Evolutionary conservation across 2,797 vertebrate species (phyloP).

Genomic region (Amblyopsis hoosieri): DNA sequence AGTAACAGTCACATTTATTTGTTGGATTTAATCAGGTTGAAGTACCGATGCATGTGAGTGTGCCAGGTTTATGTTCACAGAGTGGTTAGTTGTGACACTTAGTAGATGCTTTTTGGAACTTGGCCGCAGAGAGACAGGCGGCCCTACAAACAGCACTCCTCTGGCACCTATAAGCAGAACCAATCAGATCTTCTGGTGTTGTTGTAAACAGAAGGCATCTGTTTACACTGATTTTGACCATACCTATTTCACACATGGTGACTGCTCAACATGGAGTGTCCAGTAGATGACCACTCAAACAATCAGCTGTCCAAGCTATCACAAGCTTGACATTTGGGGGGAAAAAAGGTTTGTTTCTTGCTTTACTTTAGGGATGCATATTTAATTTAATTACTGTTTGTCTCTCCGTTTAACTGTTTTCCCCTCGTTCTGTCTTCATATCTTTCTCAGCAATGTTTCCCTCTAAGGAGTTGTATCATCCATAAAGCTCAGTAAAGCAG

Average conservation of each 20-base stretch:
- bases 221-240: constrained; percentile 28
- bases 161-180: neutral
- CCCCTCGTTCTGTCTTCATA: constrained; percentile 7
- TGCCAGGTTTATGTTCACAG: no score
- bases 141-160: neutral
- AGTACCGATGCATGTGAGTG: no score
- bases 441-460: constrained; percentile 19
- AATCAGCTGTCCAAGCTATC: constrained; percentile 36
- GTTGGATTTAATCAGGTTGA: no score
- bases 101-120: neutral
- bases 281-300: constrained; percentile 50
- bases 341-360: constrained; percentile 7
- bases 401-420: neutral
- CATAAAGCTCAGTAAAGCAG: neutral
- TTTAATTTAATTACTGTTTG: neutral
- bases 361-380: neutral
- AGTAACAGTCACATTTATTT: no score
- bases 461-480: constrained; percentile 18
- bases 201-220: constrained; percentile 16
- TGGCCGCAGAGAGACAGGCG: neutral
- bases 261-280: constrained; percentile 21
- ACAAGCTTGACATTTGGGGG: constrained; percentile 7
- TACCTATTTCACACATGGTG: constrained; percentile 30
- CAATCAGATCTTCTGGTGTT: constrained; percentile 17
- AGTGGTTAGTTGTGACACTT: no score